Base-by-base conservation (phyloP, 1,140 invertebrate genomes). In the Caerostris extrusa region DNA sequence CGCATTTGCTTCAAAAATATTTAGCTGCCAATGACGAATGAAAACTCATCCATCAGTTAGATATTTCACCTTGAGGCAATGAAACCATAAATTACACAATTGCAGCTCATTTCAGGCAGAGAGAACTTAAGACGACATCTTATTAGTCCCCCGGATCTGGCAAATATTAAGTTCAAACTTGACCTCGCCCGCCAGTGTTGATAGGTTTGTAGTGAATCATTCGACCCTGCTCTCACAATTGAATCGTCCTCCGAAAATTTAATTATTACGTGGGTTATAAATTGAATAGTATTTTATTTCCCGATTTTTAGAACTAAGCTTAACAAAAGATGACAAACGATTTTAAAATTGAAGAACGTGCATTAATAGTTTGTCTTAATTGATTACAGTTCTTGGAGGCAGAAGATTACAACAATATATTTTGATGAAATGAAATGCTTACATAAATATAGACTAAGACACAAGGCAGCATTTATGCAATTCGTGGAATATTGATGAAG, bases 131-230 rank as follows among this genome's bases (percentile, higher is more conserved):
- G 69, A 71, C 69, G 69, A 71, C 8, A 7, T 34, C 69, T 10
- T 71, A 71, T 71, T 71, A 71, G 69, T 12, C n/a, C 69, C 69
- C 69, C 69, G 69, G 69, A 71, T 34, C 69, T 71, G 50, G 10
- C 69, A 71, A 34, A 19, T 71, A 71, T 71, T 71, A 34, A 71
- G 19, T 71, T 71, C 50, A 71, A 71, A 71, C 69, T 71, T 71
- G 69, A 71, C 69, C 69, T 71, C 69, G 69, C 0, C 69, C 5
- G 34, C 34, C 17, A 10, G 17, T 64, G 61, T 34, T 34, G 34
- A 34, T 34, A 34, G 34, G 34, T 64, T 17, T 64, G 61, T 14
- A 14, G 17, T 64, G 61, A 64, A 64, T 64, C 61, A 64, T 64
- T 64, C 61, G 12, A 64, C 61, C 14, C 61, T 64, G 7, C 7